These are phyloP conservation scores for Crioceris asparagi DNA, from an alignment of 2,888 invertebrate genomes.

Conservation along the genomic window DNA sequence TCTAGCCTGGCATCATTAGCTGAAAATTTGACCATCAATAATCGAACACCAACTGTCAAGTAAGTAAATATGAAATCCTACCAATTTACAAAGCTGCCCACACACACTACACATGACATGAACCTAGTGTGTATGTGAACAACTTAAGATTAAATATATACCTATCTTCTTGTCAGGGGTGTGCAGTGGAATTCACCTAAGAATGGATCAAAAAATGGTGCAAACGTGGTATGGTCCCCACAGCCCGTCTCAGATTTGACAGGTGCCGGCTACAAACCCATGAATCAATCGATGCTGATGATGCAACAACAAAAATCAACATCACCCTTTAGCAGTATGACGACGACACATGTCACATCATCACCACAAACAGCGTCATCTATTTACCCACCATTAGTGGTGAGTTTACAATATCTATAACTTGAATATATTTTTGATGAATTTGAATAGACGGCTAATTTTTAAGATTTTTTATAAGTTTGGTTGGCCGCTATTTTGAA, in stretches of 20 bases:
- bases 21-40: slow-evolving; percentile 83
- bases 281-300: slow-evolving; percentile 47
- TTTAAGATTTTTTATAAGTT: no score
- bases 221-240: slow-evolving; percentile 71
- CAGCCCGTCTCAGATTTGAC: slow-evolving; percentile 85
- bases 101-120: no score
- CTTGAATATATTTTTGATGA: not conserved
- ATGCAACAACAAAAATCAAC: no score
- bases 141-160: no score
- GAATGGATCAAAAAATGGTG: slow-evolving; percentile 69
- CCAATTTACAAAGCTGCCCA: no score
- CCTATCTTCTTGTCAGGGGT: no score
- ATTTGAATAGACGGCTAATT: no score
- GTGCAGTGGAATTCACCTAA: slow-evolving; percentile 89
- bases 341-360: slow-evolving; percentile 24
- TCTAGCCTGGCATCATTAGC: slow-evolving; percentile 88
- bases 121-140: no score
- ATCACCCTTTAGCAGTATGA: slow-evolving; percentile 30
- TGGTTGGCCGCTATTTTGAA: no score
- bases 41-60: slow-evolving; percentile 57
- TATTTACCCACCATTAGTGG: slow-evolving; percentile 31
- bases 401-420: slow-evolving; percentile 6
- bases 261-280: slow-evolving; percentile 76
- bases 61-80: no score
- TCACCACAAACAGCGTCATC: slow-evolving; percentile 31